These are phyloP conservation scores for Adoxophyes honmai DNA, from an alignment of 1,140 invertebrate species.

Conservation along the genomic window DNA sequence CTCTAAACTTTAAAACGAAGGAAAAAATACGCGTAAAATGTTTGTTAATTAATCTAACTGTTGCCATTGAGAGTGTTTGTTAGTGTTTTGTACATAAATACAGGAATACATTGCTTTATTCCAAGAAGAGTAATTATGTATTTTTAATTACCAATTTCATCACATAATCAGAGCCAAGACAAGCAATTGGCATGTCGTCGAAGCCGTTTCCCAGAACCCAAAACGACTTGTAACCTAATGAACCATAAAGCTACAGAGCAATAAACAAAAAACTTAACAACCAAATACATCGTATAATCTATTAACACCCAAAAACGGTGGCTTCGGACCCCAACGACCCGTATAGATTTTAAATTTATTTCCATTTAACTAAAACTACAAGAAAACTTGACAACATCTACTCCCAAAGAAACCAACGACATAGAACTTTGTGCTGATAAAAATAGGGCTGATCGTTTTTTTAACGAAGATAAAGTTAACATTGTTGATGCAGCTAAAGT, in stretches of 20 bases:
- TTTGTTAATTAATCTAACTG: too few species aligned
- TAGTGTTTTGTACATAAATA: too few species aligned
- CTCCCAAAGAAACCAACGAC: conserved; percentile 23
- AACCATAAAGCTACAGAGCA: conserved; percentile 1
- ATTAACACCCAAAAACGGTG: conserved; percentile 63
- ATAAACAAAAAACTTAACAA: conserved; percentile 14
- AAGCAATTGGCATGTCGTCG: neutral
- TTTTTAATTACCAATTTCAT: too few species aligned
- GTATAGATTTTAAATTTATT: conserved; percentile 63
- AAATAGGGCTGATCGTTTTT: neutral
- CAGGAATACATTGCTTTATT: too few species aligned
- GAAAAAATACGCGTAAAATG: too few species aligned
- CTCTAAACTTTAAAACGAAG: too few species aligned
- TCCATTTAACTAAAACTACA: conserved; percentile 35
- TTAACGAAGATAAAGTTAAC: neutral
- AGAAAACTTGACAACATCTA: neutral
- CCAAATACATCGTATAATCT: conserved; percentile 36
- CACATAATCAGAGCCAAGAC: too few species aligned
- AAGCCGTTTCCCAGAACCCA: neutral
- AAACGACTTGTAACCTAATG: conserved; percentile 9
- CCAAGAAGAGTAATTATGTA: too few species aligned
- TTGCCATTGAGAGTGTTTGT: too few species aligned
- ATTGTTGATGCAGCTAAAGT: conserved; percentile 2
- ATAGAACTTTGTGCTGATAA: neutral
- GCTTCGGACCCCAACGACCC: conserved; percentile 33